Evolutionary conservation across 2,888 invertebrate genomes (phyloP).

Genomic region (Halictus ligatus): DNA sequence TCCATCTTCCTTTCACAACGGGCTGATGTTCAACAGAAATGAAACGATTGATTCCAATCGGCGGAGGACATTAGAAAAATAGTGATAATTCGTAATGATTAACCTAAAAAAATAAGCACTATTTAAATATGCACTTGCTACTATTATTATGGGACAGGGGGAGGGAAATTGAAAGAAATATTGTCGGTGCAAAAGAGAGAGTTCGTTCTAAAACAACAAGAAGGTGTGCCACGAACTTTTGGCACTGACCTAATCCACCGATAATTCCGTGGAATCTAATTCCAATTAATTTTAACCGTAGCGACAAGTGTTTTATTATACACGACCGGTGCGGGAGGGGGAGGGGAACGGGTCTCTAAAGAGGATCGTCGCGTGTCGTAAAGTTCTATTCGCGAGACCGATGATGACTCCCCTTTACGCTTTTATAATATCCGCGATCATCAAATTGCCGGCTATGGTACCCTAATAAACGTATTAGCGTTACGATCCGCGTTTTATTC

Average conservation of each 20-base stretch:
- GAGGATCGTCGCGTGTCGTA: slow-evolving; percentile 13
- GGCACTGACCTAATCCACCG: not conserved
- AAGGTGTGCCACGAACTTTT: no score
- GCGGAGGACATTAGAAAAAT: no score
- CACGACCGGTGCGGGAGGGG: not conserved
- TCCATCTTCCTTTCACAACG: no score
- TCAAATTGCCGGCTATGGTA: slow-evolving; percentile 41
- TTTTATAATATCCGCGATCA: slow-evolving; percentile 50
- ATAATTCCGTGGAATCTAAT: not conserved
- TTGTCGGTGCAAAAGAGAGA: no score
- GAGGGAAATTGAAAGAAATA: no score
- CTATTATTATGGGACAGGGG: no score
- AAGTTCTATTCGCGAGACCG: slow-evolving; percentile 16
- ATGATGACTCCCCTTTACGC: slow-evolving; percentile 37
- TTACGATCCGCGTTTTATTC: slow-evolving; percentile 46
- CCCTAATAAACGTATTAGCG: slow-evolving; percentile 58
- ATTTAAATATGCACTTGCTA: no score
- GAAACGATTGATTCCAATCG: no score
- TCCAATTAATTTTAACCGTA: not conserved
- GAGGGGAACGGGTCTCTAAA: not conserved
- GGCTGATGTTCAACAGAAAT: no score
- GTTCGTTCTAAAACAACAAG: no score
- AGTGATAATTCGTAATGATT: no score
- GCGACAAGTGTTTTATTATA: slow-evolving; percentile 4
- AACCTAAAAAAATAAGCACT: no score